Conservation (phyloP, 2,888 invertebrate species). For the Amiota minor region DNA sequence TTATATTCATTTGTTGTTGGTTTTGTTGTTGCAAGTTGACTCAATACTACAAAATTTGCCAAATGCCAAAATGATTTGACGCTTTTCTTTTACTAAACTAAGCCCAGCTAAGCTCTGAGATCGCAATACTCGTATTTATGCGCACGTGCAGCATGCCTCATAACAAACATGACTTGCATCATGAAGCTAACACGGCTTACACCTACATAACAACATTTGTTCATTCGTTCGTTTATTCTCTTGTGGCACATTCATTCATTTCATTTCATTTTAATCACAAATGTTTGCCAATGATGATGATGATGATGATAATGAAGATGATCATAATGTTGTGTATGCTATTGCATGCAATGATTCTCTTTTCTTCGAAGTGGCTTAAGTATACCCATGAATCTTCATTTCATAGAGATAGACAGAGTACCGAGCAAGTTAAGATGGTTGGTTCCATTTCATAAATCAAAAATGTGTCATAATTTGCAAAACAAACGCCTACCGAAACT, state of each 20-base stretch:
- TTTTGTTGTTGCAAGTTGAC: neutral
- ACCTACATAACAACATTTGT: neutral
- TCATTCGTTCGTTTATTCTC: neutral
- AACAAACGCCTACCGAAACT: conserved; percentile 27
- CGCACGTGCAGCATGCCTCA: conserved; percentile 6
- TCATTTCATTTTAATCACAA: neutral
- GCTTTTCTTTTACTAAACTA: neutral
- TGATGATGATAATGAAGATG: conserved; percentile 6
- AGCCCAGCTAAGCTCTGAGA: too few relatives aligned
- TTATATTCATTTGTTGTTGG: neutral
- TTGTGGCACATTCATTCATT: too few relatives aligned
- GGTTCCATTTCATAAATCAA: conserved; percentile 55
- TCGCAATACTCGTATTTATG: neutral
- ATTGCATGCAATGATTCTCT: neutral
- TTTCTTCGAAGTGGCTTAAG: neutral
- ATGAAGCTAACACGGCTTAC: neutral
- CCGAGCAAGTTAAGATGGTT: neutral
- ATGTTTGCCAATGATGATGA: neutral
- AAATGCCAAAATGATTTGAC: conserved; percentile 14
- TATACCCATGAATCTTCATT: neutral
- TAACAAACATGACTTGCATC: conserved; percentile 6
- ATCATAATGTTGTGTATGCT: neutral
- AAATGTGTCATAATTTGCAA: conserved; percentile 61
- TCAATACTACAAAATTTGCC: conserved; percentile 1
- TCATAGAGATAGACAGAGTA: neutral